phyloP scores from a whole-genome alignment of 1,140 invertebrate species.

The Physella acuta region DNA sequence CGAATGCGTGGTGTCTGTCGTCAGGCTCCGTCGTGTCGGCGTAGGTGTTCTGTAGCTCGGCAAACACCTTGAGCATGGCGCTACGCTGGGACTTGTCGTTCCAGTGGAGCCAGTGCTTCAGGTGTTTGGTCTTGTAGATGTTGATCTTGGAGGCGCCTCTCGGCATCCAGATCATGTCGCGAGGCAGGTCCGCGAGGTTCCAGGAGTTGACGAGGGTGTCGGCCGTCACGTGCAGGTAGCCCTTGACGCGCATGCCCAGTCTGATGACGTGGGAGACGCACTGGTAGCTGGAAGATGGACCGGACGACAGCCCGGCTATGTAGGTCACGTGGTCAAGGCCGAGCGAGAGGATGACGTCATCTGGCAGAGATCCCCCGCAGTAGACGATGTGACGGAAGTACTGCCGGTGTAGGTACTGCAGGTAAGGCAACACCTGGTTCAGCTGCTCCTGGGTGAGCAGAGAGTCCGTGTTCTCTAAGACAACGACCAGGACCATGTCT shows the following conservation, averaged over 20 bases:
- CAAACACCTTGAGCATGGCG: background rate
- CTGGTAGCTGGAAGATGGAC: slow-evolving; percentile 9
- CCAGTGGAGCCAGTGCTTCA: background rate
- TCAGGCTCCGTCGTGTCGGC: background rate
- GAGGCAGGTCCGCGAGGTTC: background rate
- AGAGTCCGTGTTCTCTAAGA: too few relatives aligned
- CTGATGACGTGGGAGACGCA: slow-evolving; percentile 12
- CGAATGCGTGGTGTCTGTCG: background rate
- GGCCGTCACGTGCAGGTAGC: slow-evolving; percentile 12
- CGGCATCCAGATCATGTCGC: slow-evolving; percentile 12
- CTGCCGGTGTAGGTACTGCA: slow-evolving; percentile 7
- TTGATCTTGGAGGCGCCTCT: background rate
- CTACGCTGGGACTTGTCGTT: too few relatives aligned
- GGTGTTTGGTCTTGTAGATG: background rate
- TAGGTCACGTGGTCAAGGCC: background rate
- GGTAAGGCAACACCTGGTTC: background rate
- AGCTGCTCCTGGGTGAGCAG: background rate
- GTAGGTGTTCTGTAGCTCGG: background rate
- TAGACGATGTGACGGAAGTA: slow-evolving; percentile 15
- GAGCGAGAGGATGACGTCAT: background rate
- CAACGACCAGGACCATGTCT: background rate
- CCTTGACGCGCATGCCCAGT: slow-evolving; percentile 9
- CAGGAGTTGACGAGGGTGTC: slow-evolving; percentile 10
- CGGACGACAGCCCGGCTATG: background rate
- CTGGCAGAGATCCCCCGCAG: slow-evolving; percentile 3